Evolutionary conservation across 2,113 vertebrate genomes (phyloP).

Genomic region (Calidris pugnax): DNA sequence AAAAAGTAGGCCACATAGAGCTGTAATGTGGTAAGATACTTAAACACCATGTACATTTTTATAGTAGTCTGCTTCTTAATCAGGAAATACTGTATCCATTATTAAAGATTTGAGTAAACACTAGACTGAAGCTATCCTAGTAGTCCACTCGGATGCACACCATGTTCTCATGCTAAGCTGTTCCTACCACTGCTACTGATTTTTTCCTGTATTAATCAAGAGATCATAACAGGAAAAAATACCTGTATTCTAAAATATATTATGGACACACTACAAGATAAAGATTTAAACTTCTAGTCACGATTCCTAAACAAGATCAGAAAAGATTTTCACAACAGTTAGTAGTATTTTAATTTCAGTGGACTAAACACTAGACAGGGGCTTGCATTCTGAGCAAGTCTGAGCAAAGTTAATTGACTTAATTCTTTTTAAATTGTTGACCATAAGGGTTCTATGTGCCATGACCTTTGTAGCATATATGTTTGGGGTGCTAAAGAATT

Average conservation of each 20-base stretch:
- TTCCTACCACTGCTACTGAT: not conserved
- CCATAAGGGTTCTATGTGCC: not conserved
- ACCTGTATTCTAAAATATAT: not conserved
- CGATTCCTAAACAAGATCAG: not conserved
- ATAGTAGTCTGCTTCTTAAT: not conserved
- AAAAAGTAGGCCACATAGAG: not conserved
- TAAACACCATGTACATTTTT: not conserved
- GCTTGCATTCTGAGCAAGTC: not conserved
- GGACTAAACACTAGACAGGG: not conserved
- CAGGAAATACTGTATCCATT: not conserved
- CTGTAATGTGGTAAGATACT: not conserved
- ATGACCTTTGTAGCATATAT: not conserved
- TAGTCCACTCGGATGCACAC: not conserved
- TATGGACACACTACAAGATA: not conserved
- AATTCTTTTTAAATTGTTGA: not conserved
- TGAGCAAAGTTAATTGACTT: not conserved
- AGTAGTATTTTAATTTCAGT: not conserved
- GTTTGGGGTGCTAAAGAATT: not conserved
- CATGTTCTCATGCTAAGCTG: not conserved
- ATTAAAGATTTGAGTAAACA: not conserved
- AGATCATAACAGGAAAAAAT: not conserved
- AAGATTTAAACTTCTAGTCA: not conserved
- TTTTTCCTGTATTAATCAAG: not conserved
- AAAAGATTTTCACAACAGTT: not conserved
- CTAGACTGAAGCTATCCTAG: not conserved